A percentile compares a stretch with the other conserved stretches of the same genome.
Conservation (phyloP, 2,888 invertebrate species). For the Druceiella hillmani region DNA sequence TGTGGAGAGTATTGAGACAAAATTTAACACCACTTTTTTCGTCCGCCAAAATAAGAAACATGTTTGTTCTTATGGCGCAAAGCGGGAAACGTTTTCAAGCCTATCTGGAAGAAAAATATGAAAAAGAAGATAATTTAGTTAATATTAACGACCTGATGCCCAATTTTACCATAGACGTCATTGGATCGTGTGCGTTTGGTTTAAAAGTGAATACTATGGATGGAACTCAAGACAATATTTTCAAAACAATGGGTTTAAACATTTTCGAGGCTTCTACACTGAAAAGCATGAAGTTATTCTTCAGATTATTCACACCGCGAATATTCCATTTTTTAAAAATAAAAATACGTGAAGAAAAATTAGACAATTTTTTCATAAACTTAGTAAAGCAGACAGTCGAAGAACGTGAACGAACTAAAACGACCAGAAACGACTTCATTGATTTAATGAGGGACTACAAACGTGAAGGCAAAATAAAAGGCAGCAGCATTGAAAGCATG, state of each 20-base stretch:
- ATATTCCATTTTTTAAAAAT: neutral
- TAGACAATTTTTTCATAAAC: neutral
- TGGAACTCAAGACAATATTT: neutral
- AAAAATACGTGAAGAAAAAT: neutral
- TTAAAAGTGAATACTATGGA: neutral
- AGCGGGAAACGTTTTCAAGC: conserved; percentile 12
- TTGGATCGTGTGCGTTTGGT: conserved; percentile 3
- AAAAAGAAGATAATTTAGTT: neutral
- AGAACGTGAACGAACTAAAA: neutral
- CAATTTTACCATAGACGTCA: neutral
- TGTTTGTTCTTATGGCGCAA: conserved; percentile 25
- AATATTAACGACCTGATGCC: neutral
- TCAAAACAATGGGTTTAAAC: neutral
- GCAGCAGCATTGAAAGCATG: too few relatives aligned
- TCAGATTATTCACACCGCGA: neutral
- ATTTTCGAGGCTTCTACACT: neutral
- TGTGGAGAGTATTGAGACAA: conserved; percentile 26
- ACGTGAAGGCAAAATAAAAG: neutral
- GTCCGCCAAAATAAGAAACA: conserved; percentile 26
- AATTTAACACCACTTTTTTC: conserved; percentile 27
- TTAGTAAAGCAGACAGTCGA: neutral
- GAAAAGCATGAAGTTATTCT: neutral
- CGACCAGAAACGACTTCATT: neutral
- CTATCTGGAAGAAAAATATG: neutral
- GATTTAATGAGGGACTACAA: neutral